Conservation (phyloP, 2,888 invertebrate genomes). For the Heliconius hortense region DNA sequence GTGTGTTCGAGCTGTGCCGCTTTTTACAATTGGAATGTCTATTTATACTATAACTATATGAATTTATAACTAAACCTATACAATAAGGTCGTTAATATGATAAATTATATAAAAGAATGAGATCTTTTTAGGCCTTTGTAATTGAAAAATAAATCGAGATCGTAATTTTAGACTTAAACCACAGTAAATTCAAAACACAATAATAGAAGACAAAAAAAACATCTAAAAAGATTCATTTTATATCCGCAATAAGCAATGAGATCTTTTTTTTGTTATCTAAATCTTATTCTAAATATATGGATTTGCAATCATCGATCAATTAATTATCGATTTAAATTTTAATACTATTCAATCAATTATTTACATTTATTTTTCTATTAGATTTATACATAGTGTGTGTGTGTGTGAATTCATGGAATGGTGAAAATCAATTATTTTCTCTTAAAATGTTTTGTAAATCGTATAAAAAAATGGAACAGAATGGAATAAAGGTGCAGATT, state of each 20-base stretch:
- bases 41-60: not conserved
- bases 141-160: conserved; percentile 11
- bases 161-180: not conserved
- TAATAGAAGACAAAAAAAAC: not conserved
- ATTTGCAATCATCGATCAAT: too few species aligned
- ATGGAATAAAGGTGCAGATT: too few species aligned
- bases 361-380: too few species aligned
- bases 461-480: too few species aligned
- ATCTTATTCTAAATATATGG: too few species aligned
- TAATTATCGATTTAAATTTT: too few species aligned
- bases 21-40: not conserved
- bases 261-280: not conserved
- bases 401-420: too few species aligned
- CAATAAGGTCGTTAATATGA: not conserved
- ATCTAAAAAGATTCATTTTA: not conserved
- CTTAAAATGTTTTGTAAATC: too few species aligned
- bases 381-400: too few species aligned
- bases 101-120: conserved; percentile 4
- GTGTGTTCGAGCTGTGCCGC: not conserved
- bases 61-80: not conserved
- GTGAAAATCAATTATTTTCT: too few species aligned
- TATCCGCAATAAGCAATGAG: conserved; percentile 11
- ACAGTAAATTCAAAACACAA: not conserved
- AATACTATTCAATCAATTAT: too few species aligned
- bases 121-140: conserved; percentile 18